phyloP scores from a whole-genome alignment of 2,797 vertebrate genomes.

The Echeneis naucrates region DNA sequence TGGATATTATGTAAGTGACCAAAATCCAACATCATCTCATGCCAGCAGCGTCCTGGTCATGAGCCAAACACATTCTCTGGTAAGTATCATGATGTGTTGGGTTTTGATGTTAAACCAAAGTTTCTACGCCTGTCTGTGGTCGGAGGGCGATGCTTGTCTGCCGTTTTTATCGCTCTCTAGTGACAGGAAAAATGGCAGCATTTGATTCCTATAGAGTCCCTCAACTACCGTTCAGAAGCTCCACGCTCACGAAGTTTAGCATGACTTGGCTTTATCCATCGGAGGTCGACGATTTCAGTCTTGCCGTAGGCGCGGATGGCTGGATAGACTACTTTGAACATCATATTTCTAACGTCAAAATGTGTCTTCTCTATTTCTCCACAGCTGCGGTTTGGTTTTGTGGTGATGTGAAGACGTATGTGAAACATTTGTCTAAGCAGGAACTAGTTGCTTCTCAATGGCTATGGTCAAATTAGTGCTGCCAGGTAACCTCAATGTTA shows the following conservation, averaged over 20 bases:
- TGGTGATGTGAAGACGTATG: slow-evolving; percentile 3
- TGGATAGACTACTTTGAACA: background rate
- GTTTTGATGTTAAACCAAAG: no score
- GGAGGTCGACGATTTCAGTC: background rate
- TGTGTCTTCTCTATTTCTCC: background rate
- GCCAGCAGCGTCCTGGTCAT: no score
- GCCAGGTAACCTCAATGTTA: slow-evolving; percentile 44
- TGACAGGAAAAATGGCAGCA: background rate
- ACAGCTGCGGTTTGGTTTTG: background rate
- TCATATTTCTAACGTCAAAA: slow-evolving; percentile 6
- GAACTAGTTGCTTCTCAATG: slow-evolving; percentile 25
- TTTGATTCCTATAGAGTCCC: background rate
- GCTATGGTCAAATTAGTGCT: slow-evolving; percentile 51
- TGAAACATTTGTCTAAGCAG: slow-evolving; percentile 24
- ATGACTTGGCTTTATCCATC: background rate
- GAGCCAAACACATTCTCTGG: no score
- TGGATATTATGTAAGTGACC: no score
- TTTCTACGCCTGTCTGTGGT: no score
- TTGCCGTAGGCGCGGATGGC: background rate
- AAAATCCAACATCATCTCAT: no score
- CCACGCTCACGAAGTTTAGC: background rate
- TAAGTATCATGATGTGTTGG: no score
- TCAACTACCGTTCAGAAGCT: background rate
- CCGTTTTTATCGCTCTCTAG: background rate
- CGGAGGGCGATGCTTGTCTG: no score